phyloP scores from a whole-genome alignment of 2,113 vertebrate genomes.

The Anas platyrhynchos region DNA sequence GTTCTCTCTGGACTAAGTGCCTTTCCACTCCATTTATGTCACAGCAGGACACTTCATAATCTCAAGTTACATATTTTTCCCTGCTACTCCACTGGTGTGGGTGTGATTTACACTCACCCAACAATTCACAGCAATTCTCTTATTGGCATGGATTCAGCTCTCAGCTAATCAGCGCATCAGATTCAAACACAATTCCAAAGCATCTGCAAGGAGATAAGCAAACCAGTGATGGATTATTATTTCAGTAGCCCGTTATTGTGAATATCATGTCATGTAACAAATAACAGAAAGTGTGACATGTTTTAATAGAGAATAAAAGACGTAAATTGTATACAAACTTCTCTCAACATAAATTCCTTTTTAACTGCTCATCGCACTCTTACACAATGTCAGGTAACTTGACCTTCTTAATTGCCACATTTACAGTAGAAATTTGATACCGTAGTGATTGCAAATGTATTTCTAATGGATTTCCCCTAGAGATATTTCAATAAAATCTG shows the following conservation, averaged over 20 bases:
- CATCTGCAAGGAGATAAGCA: neutral
- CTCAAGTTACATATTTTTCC: constrained; percentile 46
- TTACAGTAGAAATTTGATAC: constrained; percentile 63
- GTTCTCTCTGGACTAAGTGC: constrained; percentile 18
- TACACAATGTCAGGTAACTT: neutral
- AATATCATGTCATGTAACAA: neutral
- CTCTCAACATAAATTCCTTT: neutral
- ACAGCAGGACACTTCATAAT: constrained; percentile 48
- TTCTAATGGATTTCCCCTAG: constrained; percentile 57
- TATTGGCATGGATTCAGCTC: neutral
- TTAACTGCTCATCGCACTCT: constrained; percentile 11
- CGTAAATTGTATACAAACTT: neutral
- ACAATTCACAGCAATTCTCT: constrained; percentile 5
- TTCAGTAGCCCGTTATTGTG: neutral
- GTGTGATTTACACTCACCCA: constrained; percentile 17
- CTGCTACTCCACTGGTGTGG: neutral
- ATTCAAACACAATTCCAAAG: neutral
- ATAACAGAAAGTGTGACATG: neutral
- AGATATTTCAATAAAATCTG: constrained; percentile 22
- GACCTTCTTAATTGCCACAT: constrained; percentile 41
- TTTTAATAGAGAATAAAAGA: neutral
- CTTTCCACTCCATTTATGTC: constrained; percentile 55
- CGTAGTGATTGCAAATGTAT: constrained; percentile 35
- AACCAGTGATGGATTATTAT: accelerated
- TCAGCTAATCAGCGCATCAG: neutral